Conservation (phyloP, 1,140 invertebrate genomes). For the Dryas iulia region DNA sequence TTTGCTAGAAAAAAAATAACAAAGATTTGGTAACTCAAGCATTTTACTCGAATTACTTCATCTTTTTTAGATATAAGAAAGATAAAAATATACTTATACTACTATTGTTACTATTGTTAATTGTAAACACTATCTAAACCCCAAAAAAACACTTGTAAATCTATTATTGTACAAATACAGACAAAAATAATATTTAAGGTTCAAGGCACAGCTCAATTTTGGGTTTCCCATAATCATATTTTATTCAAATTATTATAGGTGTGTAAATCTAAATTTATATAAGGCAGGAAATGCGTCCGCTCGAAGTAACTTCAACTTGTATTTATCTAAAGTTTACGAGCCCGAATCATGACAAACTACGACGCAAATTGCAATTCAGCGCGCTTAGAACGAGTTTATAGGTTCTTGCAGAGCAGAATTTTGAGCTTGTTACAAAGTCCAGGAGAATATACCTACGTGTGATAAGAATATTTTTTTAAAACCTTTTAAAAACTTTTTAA, state of each 20-base stretch:
- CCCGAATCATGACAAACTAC: conserved; percentile 11
- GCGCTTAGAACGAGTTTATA: conserved; percentile 14
- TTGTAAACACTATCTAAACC: too few relatives aligned
- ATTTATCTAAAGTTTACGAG: conserved; percentile 17
- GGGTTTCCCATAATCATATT: background rate
- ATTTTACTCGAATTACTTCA: too few relatives aligned
- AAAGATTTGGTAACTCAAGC: too few relatives aligned
- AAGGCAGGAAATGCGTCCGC: background rate
- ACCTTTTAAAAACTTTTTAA: too few relatives aligned
- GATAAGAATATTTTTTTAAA: background rate
- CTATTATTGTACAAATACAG: too few relatives aligned
- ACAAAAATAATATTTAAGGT: background rate
- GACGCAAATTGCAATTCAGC: conserved; percentile 17
- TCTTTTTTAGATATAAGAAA: too few relatives aligned
- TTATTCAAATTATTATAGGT: background rate
- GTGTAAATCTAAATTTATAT: conserved; percentile 1
- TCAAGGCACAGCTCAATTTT: background rate
- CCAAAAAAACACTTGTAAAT: too few relatives aligned
- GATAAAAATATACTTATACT: too few relatives aligned
- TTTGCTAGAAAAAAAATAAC: too few relatives aligned
- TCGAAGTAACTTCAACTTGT: conserved; percentile 5
- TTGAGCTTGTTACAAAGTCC: background rate
- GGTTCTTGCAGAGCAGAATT: conserved; percentile 7
- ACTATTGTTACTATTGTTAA: too few relatives aligned
- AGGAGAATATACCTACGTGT: background rate